Evolutionary conservation across 2,888 invertebrate species (phyloP).

Genomic region (Limnephilus marmoratus): DNA sequence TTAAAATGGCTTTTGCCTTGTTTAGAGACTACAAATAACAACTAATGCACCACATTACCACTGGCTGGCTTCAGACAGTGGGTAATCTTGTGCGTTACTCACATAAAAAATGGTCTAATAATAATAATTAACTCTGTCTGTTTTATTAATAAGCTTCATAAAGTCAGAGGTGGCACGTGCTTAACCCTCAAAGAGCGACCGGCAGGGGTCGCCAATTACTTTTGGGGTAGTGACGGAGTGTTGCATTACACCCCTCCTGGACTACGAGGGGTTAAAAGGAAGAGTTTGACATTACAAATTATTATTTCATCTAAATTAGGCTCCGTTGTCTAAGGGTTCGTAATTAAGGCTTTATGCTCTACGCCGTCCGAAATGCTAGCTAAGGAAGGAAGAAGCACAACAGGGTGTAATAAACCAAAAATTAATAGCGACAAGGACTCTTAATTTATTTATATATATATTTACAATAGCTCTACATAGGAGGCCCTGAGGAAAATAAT

Average conservation of each 20-base stretch:
- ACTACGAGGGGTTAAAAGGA: background rate
- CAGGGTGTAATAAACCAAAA: no score
- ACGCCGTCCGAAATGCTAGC: background rate
- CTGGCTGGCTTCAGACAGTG: no score
- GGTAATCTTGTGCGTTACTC: no score
- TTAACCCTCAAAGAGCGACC: conserved; percentile 1
- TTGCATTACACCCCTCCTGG: background rate
- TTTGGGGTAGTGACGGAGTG: background rate
- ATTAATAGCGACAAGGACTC: no score
- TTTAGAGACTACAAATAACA: no score
- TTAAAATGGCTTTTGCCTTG: no score
- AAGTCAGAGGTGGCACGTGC: background rate
- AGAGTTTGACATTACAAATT: background rate
- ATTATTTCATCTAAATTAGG: background rate
- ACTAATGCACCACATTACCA: no score
- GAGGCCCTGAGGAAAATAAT: no score
- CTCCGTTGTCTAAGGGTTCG: background rate
- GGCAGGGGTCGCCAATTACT: background rate
- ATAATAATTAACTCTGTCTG: background rate
- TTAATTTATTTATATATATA: no score
- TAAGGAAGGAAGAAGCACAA: no score
- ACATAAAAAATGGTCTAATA: no score
- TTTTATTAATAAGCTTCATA: background rate
- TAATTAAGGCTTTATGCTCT: background rate
- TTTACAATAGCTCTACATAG: no score